Evolutionary conservation across 2,888 invertebrate genomes (phyloP).

Genomic region (Melikaiella ostensackeni): DNA sequence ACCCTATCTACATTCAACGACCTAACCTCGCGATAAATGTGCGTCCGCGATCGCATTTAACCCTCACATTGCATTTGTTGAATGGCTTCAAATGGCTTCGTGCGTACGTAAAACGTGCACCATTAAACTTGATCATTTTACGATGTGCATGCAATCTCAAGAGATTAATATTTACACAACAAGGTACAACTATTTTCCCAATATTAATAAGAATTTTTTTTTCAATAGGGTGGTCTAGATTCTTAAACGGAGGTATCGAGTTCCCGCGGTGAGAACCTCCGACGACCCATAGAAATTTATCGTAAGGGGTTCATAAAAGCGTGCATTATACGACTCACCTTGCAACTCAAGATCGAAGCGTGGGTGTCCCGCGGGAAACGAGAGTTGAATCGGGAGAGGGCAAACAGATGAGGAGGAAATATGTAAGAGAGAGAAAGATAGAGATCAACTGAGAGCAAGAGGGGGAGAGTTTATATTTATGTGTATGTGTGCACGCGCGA

Average conservation of each 20-base stretch:
- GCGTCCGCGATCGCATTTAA: constrained; percentile 26
- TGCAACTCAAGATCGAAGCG: constrained; percentile 46
- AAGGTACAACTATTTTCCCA: too few relatives aligned
- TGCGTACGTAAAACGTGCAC: background rate
- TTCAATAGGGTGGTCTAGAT: background rate
- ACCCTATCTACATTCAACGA: constrained; percentile 35
- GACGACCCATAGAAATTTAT: constrained; percentile 28
- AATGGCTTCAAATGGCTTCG: background rate
- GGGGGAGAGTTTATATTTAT: constrained; percentile 22
- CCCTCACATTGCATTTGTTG: constrained; percentile 24
- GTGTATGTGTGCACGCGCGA: background rate
- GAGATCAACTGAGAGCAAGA: constrained; percentile 38
- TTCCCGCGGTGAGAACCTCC: constrained; percentile 15
- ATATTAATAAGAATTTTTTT: too few relatives aligned
- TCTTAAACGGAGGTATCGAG: constrained; percentile 13
- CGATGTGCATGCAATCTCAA: background rate
- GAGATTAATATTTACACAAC: background rate
- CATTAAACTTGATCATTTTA: background rate
- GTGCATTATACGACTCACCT: constrained; percentile 47
- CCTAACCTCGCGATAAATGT: constrained; percentile 23
- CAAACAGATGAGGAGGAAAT: constrained; percentile 35
- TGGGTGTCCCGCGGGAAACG: constrained; percentile 44
- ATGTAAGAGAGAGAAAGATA: constrained; percentile 24
- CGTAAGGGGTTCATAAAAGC: constrained; percentile 37
- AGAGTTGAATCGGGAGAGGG: constrained; percentile 41